Conservation (phyloP, 1,140 invertebrate genomes). For the Drosophila elegans region DNA sequence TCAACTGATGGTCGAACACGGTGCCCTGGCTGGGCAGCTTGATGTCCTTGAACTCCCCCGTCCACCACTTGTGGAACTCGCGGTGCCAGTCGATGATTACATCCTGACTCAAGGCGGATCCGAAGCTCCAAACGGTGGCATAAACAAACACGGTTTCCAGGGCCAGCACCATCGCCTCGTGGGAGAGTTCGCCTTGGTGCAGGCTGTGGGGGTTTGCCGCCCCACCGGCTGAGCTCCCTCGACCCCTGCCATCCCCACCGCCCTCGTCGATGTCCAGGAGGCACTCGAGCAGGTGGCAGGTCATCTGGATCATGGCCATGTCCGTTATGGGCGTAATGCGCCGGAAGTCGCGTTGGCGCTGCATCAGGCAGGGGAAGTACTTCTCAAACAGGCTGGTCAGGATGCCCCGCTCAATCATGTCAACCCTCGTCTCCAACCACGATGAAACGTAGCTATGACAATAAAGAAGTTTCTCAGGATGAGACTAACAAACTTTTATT, state of each 20-base stretch:
- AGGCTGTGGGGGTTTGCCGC: constrained; percentile 55
- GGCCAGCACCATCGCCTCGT: constrained; percentile 61
- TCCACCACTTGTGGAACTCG: constrained; percentile 94
- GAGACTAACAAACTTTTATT: not conserved
- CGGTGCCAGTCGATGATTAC: constrained; percentile 94
- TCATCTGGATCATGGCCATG: constrained; percentile 95
- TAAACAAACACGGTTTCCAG: constrained; percentile 96
- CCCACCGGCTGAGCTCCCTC: not conserved
- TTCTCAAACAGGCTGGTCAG: constrained; percentile 96
- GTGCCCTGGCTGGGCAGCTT: constrained; percentile 93
- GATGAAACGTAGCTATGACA: constrained; percentile 91
- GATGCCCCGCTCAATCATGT: constrained; percentile 90
- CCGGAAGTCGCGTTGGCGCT: constrained; percentile 93
- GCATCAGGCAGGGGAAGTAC: constrained; percentile 95
- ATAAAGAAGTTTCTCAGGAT: not conserved
- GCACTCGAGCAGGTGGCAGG: constrained; percentile 95
- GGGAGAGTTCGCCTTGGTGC: constrained; percentile 64
- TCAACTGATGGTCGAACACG: constrained; percentile 97
- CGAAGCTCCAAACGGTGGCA: constrained; percentile 96
- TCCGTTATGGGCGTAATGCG: constrained; percentile 96
- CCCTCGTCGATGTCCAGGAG: constrained; percentile 87
- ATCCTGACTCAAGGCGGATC: constrained; percentile 95
- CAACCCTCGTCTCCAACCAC: constrained; percentile 94
- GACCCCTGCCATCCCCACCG: constrained; percentile 52
- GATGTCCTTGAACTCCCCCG: constrained; percentile 94